Conservation (phyloP, 1,140 invertebrate genomes). For the Musca domestica region DNA sequence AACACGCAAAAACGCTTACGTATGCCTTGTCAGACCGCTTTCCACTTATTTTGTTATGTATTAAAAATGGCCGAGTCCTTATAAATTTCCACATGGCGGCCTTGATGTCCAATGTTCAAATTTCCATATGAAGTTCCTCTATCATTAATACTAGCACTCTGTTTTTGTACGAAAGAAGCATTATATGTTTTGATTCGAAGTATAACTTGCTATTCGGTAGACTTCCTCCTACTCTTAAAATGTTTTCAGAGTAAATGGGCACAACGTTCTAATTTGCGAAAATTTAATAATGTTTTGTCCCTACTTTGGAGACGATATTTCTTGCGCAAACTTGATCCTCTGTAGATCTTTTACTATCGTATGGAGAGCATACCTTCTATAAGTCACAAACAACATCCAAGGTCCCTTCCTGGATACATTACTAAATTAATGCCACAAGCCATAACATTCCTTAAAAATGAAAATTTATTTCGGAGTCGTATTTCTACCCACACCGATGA, state of each 20-base stretch:
- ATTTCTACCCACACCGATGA: too few species aligned
- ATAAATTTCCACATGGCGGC: slow-evolving; percentile 26
- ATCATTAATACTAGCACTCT: neutral
- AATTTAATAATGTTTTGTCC: neutral
- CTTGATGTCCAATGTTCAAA: too few species aligned
- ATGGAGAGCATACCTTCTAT: neutral
- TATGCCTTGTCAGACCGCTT: slow-evolving; percentile 20
- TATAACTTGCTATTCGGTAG: neutral
- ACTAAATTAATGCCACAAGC: neutral
- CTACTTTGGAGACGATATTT: neutral
- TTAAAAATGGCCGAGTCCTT: neutral
- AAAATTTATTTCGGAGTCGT: too few species aligned
- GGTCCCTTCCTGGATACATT: neutral
- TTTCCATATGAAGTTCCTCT: slow-evolving; percentile 22
- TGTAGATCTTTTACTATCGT: neutral
- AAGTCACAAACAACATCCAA: neutral
- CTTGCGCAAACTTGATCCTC: neutral
- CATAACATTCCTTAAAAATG: neutral
- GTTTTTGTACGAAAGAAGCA: neutral
- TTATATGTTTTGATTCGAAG: neutral
- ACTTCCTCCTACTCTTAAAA: neutral
- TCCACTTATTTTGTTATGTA: slow-evolving; percentile 20
- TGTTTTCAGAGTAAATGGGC: neutral
- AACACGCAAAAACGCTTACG: slow-evolving; percentile 21
- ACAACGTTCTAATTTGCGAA: too few species aligned